phyloP scores from a whole-genome alignment of 2,797 vertebrate genomes.

The Staurois parvus region DNA sequence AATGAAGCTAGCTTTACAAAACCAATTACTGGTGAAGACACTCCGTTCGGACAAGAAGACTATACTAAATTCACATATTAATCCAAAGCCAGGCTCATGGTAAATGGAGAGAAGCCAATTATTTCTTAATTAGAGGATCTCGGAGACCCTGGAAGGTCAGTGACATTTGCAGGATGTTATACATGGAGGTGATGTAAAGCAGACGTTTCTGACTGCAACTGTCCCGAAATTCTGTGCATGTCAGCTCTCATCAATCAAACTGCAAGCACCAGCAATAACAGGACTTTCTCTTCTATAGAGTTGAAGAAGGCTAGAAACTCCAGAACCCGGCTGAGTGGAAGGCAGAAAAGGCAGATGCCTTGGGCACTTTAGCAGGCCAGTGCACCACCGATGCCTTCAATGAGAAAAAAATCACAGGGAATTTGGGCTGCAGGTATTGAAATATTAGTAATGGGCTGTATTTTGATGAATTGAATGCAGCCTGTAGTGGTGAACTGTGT shows the following conservation, averaged over 20 bases:
- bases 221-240: background rate
- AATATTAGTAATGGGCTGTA: background rate
- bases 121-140: constrained; percentile 2
- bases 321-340: too few relatives aligned
- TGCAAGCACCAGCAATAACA: background rate
- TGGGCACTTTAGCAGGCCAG: too few relatives aligned
- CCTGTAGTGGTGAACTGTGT: too few relatives aligned
- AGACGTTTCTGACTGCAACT: background rate
- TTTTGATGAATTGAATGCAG: background rate
- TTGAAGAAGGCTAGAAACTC: too few relatives aligned
- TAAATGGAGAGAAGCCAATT: background rate
- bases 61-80: background rate
- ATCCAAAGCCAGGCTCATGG: background rate
- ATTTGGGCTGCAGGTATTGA: background rate
- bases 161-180: background rate
- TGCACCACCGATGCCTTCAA: too few relatives aligned
- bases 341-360: too few relatives aligned
- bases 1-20: too few relatives aligned
- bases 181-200: background rate
- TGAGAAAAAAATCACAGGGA: background rate
- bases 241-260: background rate
- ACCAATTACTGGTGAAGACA: too few relatives aligned
- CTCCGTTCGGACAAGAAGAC: too few relatives aligned
- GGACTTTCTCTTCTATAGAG: too few relatives aligned
- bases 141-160: background rate